These are phyloP conservation scores for Scolopax mira DNA, from an alignment of 2,113 vertebrate species.

Conservation along the genomic window DNA sequence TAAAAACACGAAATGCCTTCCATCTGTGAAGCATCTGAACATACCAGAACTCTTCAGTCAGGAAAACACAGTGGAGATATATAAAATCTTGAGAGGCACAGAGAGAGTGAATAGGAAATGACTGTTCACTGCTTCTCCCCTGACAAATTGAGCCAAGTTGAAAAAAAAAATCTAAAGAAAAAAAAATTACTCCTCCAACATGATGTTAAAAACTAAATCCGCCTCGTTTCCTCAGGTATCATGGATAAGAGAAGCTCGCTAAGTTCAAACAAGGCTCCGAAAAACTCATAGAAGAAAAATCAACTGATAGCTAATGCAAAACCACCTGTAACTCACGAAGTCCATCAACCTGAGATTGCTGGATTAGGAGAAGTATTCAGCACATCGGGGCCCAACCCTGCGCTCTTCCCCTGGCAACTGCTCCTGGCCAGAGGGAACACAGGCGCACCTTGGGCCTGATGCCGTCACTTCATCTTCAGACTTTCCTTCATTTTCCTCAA, in stretches of 20 bases:
- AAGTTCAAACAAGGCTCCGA: neutral
- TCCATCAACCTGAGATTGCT: neutral
- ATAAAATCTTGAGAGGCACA: neutral
- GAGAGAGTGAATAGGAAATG: neutral
- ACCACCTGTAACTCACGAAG: rapidly evolving
- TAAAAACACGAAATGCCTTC: neutral
- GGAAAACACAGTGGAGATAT: neutral
- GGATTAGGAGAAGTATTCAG: neutral
- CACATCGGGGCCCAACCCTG: rapidly evolving
- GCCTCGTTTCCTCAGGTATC: rapidly evolving
- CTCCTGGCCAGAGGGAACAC: neutral
- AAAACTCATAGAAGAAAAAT: neutral
- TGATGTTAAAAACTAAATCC: neutral
- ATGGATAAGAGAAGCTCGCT: neutral
- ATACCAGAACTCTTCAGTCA: neutral
- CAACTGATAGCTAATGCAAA: neutral
- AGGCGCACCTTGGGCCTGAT: neutral
- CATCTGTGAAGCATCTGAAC: conserved; percentile 4
- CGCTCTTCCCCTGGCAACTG: neutral
- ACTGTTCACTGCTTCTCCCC: neutral
- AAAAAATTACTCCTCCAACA: neutral
- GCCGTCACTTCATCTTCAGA: neutral
- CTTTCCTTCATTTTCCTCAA: neutral
- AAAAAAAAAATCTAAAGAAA: neutral
- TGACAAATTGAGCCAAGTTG: neutral